Conservation (phyloP, 2,888 invertebrate genomes). For the Gandaritis pyraliata region DNA sequence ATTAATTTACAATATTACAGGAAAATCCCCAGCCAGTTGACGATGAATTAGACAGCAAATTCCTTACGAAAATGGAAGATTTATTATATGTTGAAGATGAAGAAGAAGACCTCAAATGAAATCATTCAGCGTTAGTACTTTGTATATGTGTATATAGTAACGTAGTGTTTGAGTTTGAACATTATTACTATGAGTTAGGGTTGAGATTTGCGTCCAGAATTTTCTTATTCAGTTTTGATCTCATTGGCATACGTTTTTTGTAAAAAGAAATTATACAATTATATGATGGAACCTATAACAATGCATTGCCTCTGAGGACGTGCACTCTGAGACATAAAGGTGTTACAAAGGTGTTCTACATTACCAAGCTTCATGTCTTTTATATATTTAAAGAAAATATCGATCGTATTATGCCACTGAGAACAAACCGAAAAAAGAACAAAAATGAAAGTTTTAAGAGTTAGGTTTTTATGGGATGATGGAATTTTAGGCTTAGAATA, state of each 20-base stretch:
- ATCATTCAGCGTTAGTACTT: slow-evolving; percentile 38
- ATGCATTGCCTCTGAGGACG: too few species aligned
- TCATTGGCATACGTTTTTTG: background rate
- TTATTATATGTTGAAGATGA: slow-evolving; percentile 76
- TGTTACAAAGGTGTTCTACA: too few species aligned
- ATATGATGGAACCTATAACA: too few species aligned
- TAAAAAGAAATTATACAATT: too few species aligned
- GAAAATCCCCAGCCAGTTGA: slow-evolving; percentile 56
- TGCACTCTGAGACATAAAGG: too few species aligned
- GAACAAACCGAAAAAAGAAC: slow-evolving; percentile 2
- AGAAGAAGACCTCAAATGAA: slow-evolving; percentile 74
- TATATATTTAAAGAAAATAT: too few species aligned
- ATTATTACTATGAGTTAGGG: slow-evolving; percentile 25
- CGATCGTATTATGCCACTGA: background rate
- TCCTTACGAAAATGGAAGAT: slow-evolving; percentile 76
- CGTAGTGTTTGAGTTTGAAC: slow-evolving; percentile 27
- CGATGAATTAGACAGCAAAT: slow-evolving; percentile 68
- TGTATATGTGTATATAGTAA: slow-evolving; percentile 53
- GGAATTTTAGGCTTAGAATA: slow-evolving; percentile 11
- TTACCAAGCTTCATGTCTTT: too few species aligned
- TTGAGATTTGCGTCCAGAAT: slow-evolving; percentile 28
- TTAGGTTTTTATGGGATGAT: slow-evolving; percentile 13
- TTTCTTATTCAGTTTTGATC: slow-evolving; percentile 16
- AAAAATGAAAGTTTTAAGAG: slow-evolving; percentile 18
- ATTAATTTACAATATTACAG: slow-evolving; percentile 49